Percentiles rank a stretch among this genome's conserved stretches.
These are phyloP conservation scores for Arrhopalites spinosus DNA, from an alignment of 2,888 invertebrate species.

Conservation along the genomic window DNA sequence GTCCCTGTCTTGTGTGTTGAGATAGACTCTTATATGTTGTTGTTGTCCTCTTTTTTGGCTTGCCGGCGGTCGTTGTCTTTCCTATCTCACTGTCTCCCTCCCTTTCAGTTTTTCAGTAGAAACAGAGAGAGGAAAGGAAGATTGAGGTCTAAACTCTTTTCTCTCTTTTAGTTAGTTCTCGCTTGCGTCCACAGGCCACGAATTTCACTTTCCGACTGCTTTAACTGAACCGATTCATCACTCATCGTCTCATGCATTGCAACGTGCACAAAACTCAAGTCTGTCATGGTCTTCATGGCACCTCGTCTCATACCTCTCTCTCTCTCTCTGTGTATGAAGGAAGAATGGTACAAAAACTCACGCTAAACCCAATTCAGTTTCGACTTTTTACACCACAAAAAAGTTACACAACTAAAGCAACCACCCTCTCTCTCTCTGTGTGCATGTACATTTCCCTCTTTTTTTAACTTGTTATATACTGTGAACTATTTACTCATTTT, in stretches of 20 bases:
- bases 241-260: conserved; percentile 26
- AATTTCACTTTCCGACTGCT: conserved; percentile 22
- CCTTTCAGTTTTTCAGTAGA: conserved; percentile 11
- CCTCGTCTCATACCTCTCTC: not conserved
- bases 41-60: not conserved
- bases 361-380: not conserved
- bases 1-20: not conserved
- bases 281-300: conserved; percentile 12
- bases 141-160: conserved; percentile 30
- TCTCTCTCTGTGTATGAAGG: not conserved
- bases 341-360: not conserved
- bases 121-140: conserved; percentile 12
- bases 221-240: conserved; percentile 28
- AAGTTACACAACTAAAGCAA: not conserved
- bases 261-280: too few species aligned
- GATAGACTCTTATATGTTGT: not conserved
- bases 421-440: not conserved
- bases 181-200: conserved; percentile 20
- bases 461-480: not conserved
- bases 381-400: not conserved
- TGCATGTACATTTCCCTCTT: not conserved
- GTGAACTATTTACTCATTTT: too few species aligned
- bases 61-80: not conserved
- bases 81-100: not conserved
- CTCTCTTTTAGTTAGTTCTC: not conserved